Base-by-base conservation (phyloP, 2,888 invertebrate species). In the Trichopria drosophilae region DNA sequence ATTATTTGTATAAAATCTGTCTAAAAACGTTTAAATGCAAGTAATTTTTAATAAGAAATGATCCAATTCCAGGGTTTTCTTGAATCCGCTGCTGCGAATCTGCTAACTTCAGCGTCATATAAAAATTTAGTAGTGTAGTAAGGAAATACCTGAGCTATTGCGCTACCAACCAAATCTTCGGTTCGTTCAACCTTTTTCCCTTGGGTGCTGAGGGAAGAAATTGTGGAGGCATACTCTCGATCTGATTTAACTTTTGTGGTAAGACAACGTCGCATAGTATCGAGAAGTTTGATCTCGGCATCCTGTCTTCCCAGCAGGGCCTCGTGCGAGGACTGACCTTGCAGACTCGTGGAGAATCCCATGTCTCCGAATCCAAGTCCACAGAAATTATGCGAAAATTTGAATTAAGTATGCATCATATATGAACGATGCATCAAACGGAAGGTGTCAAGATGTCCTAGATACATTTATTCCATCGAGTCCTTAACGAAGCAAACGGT, bases 251-350 rank as follows among this genome's bases (percentile, higher is more conserved):
- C 87, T 78, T 94, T 90, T 61, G 87, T 84, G 61, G 86, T 82
- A 49, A 96, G 82, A 67, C 93, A 92, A 56, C 93, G 80, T 69
- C 90, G 88, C 86, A 96, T 93, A 58, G 87, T 87, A 72, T 96
- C 96, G 81, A 96, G 83, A 37, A 96, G 85, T 61, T 92, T 84
- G 51, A 96, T 81, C 78, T 96, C 96, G 15, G 93, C 91, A 75
- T 96, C 95, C 77, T 95, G 94, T 46, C 95, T 84, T 54, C 85
- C 84, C 63, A 95, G 81, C 64, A 96, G 81, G 59, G 93, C 93
- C 78, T 94, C 94, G 76, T 95, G 95, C 68, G 93, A 91, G 62
- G 86, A 84, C 69, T 90, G 87, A 65, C 92, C 91, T 78, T 93
- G 89, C 48, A 93, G 83, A 71, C 87, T 88, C 64, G 87, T 83